phyloP scores from a whole-genome alignment of 1,140 invertebrate species.

The Lysiphlebus fabarum region DNA sequence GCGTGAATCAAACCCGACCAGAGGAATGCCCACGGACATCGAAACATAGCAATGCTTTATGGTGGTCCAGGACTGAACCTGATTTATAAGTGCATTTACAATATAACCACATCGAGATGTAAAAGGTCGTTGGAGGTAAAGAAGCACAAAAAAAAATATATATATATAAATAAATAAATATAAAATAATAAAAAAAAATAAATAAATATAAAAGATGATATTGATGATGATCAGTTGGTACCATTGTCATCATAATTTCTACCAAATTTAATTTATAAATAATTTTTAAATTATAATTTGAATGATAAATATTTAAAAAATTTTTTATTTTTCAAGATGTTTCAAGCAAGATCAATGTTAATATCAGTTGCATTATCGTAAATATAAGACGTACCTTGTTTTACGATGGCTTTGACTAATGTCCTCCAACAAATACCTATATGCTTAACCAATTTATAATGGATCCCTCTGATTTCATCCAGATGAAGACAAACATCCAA shows the following conservation, averaged over 20 bases:
- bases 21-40: constrained; percentile 56
- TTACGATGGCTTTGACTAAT: constrained; percentile 48
- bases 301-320: too few species aligned
- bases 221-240: too few species aligned
- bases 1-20: constrained; percentile 54
- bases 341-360: constrained; percentile 28
- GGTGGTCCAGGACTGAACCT: constrained; percentile 56
- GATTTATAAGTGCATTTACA: constrained; percentile 57
- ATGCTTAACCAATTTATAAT: constrained; percentile 56
- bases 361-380: constrained; percentile 54
- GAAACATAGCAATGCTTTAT: constrained; percentile 59
- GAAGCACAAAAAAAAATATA: constrained; percentile 7
- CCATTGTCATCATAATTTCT: too few species aligned
- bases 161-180: constrained; percentile 23
- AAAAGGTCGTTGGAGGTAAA: constrained; percentile 23
- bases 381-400: constrained; percentile 45
- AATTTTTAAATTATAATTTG: too few species aligned
- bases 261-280: too few species aligned
- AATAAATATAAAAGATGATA: constrained; percentile 13
- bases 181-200: too few species aligned
- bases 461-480: constrained; percentile 44
- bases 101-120: constrained; percentile 28
- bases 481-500: constrained; percentile 54
- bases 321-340: neutral
- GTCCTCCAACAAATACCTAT: constrained; percentile 53